Evolutionary conservation across 2,888 invertebrate species (phyloP), one percentile per base, ranked within the genome.

Genomic region (Mactromeris polynyma): DNA sequence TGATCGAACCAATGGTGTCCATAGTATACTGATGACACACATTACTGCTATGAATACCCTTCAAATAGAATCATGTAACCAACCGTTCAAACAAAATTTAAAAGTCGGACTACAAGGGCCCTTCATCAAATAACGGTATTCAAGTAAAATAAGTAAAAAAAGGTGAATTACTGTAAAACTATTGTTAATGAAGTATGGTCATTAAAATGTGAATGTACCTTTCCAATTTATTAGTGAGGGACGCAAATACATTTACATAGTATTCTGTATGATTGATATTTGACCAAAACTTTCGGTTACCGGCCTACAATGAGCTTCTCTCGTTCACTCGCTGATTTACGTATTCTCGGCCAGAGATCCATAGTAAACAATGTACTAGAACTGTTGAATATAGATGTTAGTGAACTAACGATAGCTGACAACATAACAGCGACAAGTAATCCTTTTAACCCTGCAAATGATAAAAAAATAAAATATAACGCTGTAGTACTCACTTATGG

Each of bases 1-100:
- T 11, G 93, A 92, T 87, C 94, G 93, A 9, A 94, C 92, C n/a
- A 94, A 79, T 0, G 94, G 94, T 33, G 94, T 88, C 94, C 94
- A 94, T 11, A 94, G 83, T 11, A 94, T 90, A 80, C 94, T 93
- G 11, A 94, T 54, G 1, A 69, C 90, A 88, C 94, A 94, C 81
- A 94, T 87, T 0, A 91, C 80, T n/a, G 93, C 78, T 14, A 94
- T 91, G 46, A 93, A 93, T 9, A 94, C 79, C 77, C 93, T 93
- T 64, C 11, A 85, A 81, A n/a, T n/a, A n/a, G n/a, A n/a, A n/a
- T n/a, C n/a, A n/a, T n/a, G n/a, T n/a, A n/a, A n/a, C n/a, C n/a
- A n/a, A n/a, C n/a, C n/a, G n/a, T n/a, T n/a, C n/a, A n/a, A n/a
- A n/a, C n/a, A n/a, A n/a, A n/a, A n/a, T n/a, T n/a, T n/a, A n/a